Base-by-base conservation (phyloP, 2,888 invertebrate genomes). In the Polydrusus tereticollis region DNA sequence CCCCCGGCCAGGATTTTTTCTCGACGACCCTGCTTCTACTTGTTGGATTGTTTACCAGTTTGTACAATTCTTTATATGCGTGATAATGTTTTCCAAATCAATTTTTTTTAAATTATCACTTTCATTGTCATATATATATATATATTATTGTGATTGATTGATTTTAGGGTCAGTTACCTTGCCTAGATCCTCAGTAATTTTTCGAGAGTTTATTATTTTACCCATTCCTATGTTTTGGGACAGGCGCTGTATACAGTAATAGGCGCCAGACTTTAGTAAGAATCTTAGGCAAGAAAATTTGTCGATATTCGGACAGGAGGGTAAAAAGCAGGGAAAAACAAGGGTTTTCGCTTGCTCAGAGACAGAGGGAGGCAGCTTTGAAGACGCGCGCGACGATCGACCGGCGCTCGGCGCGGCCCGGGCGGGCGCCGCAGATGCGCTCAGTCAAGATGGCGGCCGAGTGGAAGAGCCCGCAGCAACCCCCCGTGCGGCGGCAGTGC, bases 401-500 rank as follows among this genome's bases (percentile, higher is more conserved):
- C 78, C 78, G 83, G 76, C 84, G 86, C 85, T 67, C 65, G 69
- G 74, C 77, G 79, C 78, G 79, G 82, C 81, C 82, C 79, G 81
- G 80, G 82, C 82, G 83, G 84, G 81, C 83, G 83, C 85, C 82
- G 81, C 81, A 79, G 80, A 84, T 82, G 82, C 81, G 86, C 82
- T 83, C 81, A 86, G 86, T 83, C 81, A 86, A 86, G 83, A 87
- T 86, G 81, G 86, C 86, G 83, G 86, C 86, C 73, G 74, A 72
- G 77, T 67, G 78, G 66, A 70, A 77, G 70, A 72, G 79, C 69
- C 71, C 73, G 60, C 52, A 68, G 69, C 87, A 86, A 86, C 87
- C 78, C 87, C 87, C 87, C 87, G 87, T 87, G 87, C 87, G 87
- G 88, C 87, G 88, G 87, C 88, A 78, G 81, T 80, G 78, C 74